Conservation (phyloP, 2,113 vertebrate genomes). For the Theropithecus gelada region DNA sequence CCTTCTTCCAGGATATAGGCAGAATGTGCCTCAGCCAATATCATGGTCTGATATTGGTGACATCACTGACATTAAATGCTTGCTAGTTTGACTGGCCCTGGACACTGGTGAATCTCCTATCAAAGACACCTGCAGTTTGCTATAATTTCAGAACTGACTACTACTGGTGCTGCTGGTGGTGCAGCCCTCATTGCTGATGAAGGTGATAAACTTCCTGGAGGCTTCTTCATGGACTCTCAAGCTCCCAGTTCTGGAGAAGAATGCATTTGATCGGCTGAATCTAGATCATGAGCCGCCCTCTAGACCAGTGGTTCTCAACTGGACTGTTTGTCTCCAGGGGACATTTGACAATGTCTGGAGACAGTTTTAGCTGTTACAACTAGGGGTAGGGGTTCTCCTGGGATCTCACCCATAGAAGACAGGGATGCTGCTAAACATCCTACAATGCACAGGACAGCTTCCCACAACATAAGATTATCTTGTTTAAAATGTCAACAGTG, state of each 20-base stretch:
- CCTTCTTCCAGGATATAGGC: not conserved
- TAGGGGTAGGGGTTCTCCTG: not conserved
- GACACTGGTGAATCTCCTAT: not conserved
- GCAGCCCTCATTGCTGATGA: accelerated
- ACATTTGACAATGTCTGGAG: not conserved
- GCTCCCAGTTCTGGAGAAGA: not conserved
- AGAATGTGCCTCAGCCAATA: not conserved
- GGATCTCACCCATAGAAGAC: not conserved
- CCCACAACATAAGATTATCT: not conserved
- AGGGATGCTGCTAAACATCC: not conserved
- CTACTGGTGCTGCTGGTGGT: no score
- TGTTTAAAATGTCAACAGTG: not conserved
- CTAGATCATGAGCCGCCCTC: not conserved
- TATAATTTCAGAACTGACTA: not conserved
- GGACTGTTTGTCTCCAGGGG: not conserved
- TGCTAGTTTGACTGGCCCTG: not conserved
- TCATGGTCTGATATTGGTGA: not conserved
- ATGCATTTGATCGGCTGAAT: not conserved
- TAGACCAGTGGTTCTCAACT: not conserved
- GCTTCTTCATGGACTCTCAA: not conserved
- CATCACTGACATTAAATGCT: not conserved
- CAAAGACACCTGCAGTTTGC: not conserved
- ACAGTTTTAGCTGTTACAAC: not conserved
- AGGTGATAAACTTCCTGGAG: no score
- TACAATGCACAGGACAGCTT: no score